Base-by-base conservation (phyloP, 2,113 vertebrate species). In the Sinosuthora webbiana region DNA sequence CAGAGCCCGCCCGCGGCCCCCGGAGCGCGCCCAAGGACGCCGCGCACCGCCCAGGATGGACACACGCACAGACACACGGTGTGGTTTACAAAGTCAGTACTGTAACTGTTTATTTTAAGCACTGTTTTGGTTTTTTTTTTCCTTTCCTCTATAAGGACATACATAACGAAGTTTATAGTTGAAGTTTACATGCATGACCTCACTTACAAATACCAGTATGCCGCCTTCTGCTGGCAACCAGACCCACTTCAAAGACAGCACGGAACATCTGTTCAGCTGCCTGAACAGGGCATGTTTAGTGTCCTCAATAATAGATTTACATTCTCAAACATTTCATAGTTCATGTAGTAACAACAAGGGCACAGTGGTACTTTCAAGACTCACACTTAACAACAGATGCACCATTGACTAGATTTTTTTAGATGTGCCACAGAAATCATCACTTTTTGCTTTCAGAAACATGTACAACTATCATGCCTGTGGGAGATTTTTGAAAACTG, bases 41-140 rank as follows among this genome's bases (percentile, higher is more conserved):
- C 7, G 30, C 33, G 3, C 2, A 2, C 33, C 55, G 21, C n/a
- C 3, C 1, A 25, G 35, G 4, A 25, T 2, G 11, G 15, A 60
- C 2, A 37, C 28, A 47, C 1, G 0, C 18, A 45, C 1, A 60
- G 6, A 60, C 13, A 41, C 3, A 2, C 4, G 4, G 1, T 10
- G 5, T 5, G 49, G 15, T 5, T 81, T 44, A 84, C 47, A 33
- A 28, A 87, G 55, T 47, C 85, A 56, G 22, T 22, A 11, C 5
- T 15, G 47, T 15, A 24, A 42, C 9, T 16, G 44, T 80, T 94
- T 92, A 94, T 92, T 95, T 49, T 31, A 50, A 37, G 30, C 49
- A 10, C 28, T 22, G 33, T 39, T 49, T 49, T 62, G 7, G 57
- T 28, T 16, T 41, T 27, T 37, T 33, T 52, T 33, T 65, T 37